Evolutionary conservation across 2,888 invertebrate genomes (phyloP), one percentile per base, ranked within the genome.

Genomic region (Pegoplata infirma): DNA sequence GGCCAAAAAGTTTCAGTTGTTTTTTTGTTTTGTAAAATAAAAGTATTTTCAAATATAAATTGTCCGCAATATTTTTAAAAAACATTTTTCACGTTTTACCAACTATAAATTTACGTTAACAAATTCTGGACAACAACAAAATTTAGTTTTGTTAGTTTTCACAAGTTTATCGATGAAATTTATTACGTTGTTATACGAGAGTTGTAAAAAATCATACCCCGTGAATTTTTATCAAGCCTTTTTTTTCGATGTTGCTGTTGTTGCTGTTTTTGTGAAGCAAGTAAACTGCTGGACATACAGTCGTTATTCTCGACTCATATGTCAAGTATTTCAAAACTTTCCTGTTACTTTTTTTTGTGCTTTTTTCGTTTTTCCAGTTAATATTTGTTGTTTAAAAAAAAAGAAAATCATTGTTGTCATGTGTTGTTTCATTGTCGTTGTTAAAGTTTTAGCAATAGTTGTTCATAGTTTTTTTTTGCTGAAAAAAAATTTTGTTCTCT

Each of bases 111-210:
- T 75, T 25, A 63, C 61, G 79, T 63, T 74, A 75, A 79, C 61
- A 79, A 75, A 61, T 66, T 32, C 44, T 36, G n/a, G 14, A 40
- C 21, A 56, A 59, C 53, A 55, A 17, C 47, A 66, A 66, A 51
- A 44, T 55, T 47, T 47, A 59, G 25, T 28, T 40, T 32, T 64
- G 66, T 59, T 64, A 76, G 78, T 79, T 79, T 73, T 77, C 64
- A 75, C 78, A 82, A 81, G 81, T 82, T 82, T 81, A 82, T 81
- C 80, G 81, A 82, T 83, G 79, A 82, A 83, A 83, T 83, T 82
- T 83, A 83, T 83, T 82, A 73, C 80, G 51, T 80, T 75, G 74
- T 78, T 76, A 67, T 44, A 72, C 56, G 55, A 71, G 75, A 75
- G 69, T 75, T 68, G 55, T 69, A 56, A 56, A 40, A 23, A 75